These are phyloP conservation scores for Rhea americana DNA, from an alignment of 2,113 vertebrate genomes.

Conservation along the genomic window DNA sequence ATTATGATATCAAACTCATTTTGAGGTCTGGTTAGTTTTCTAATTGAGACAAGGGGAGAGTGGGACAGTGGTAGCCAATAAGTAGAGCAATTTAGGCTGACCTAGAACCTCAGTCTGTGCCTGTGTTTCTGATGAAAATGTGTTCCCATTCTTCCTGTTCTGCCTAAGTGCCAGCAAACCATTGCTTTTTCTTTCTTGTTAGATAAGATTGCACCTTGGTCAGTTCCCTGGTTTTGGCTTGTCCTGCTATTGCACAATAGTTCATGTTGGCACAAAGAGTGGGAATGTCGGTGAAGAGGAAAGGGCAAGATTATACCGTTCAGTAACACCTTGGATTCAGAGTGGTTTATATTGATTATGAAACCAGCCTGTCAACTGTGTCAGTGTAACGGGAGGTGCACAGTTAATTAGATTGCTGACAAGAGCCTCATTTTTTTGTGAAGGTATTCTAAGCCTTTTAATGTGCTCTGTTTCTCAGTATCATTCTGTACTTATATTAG, in stretches of 20 bases:
- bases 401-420: neutral
- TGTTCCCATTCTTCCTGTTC: neutral
- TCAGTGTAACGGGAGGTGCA: neutral
- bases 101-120: neutral
- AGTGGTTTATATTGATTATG: neutral
- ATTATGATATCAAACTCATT: neutral
- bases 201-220: slow-evolving; percentile 26
- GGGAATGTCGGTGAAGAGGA: neutral
- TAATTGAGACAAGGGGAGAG: neutral
- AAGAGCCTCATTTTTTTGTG: neutral
- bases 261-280: slow-evolving; percentile 1
- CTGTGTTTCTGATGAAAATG: neutral
- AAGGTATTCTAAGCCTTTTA: neutral
- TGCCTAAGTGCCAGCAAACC: neutral
- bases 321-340: neutral
- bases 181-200: neutral
- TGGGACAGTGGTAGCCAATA: neutral
- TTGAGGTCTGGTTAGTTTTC: neutral
- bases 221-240: neutral
- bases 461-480: neutral
- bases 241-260: slow-evolving; percentile 20
- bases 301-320: neutral
- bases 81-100: neutral
- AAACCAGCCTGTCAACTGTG: neutral
- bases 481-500: neutral